These are phyloP conservation scores for Drosophila orena DNA, from an alignment of 1,140 invertebrate genomes.

Conservation along the genomic window DNA sequence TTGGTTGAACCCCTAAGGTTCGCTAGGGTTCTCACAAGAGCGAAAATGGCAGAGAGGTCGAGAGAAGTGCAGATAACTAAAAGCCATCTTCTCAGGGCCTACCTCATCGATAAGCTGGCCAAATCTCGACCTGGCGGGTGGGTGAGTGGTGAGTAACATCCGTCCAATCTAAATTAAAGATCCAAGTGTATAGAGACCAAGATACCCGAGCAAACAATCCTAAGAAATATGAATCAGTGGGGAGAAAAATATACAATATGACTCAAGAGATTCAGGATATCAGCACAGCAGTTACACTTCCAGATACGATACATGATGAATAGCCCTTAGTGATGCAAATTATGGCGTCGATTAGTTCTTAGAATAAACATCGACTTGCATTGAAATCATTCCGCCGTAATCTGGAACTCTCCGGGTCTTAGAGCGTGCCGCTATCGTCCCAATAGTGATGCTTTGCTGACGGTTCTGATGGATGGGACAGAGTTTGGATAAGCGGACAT, in stretches of 20 bases:
- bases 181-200: neutral
- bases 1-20: slow-evolving; percentile 2
- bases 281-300: neutral
- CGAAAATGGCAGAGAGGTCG: neutral
- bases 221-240: slow-evolving; percentile 14
- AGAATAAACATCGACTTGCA: neutral
- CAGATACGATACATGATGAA: neutral
- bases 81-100: neutral
- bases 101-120: neutral
- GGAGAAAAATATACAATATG: slow-evolving; percentile 4
- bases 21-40: slow-evolving; percentile 7
- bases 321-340: neutral
- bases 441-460: neutral
- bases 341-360: neutral
- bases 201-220: neutral
- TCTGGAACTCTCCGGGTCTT: neutral
- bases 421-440: slow-evolving; percentile 4
- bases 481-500: neutral
- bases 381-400: neutral
- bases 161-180: slow-evolving; percentile 12
- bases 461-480: slow-evolving; percentile 12
- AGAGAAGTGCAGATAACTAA: neutral
- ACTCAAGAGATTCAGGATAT: slow-evolving; percentile 10
- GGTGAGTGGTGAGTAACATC: slow-evolving; percentile 23
- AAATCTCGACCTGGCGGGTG: neutral